Evolutionary conservation across 2,113 vertebrate species (phyloP), one percentile per base, ranked within the genome.

Genomic region (Mungos mungo): DNA sequence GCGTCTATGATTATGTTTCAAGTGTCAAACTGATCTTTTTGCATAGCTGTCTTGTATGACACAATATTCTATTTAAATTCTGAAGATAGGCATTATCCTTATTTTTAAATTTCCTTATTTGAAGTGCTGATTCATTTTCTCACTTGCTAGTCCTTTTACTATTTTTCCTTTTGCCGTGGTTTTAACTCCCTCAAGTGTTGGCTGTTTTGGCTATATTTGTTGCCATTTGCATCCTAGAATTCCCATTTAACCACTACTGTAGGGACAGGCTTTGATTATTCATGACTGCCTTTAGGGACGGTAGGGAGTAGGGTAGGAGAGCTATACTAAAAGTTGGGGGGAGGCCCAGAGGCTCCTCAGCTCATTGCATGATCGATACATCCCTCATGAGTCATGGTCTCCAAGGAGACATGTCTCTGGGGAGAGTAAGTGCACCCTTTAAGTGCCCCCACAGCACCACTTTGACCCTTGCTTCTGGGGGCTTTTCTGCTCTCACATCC

Each of bases 91-190:
- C 52, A 54, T 89, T 45, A 83, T 38, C 8, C 47, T 84, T 50
- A 35, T 47, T 54, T 76, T 87, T 21, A 38, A 65, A 15, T 38
- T 7, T 33, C 8, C 65, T 90, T 66, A 47, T 82, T 77, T 87
- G 25, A 0, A 4, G 10, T 47, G 29, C 35, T 27, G 63, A 57
- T 25, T 65, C n/a, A 47, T 90, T 90, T 38, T 57, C 4, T 57
- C 1, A 50, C 2, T 21, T 2, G 0, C 7, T 66, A 54, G 2
- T 66, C 27, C 2, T 86, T 68, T 41, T 11, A 23, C 4, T 52
- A 47, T n/a, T 12, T 68, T 4, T 52, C 18, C 15, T 68, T 88
- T 52, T 77, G 21, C 63, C n/a, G 52, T 90, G 13, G 23, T 72
- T 41, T 79, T 83, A 54, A 45, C 77, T 65, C 18, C 21, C 6